Percentiles rank a stretch among this genome's conserved stretches.
phyloP scores from a whole-genome alignment of 2,113 vertebrate species.

The Plecotus auritus region DNA sequence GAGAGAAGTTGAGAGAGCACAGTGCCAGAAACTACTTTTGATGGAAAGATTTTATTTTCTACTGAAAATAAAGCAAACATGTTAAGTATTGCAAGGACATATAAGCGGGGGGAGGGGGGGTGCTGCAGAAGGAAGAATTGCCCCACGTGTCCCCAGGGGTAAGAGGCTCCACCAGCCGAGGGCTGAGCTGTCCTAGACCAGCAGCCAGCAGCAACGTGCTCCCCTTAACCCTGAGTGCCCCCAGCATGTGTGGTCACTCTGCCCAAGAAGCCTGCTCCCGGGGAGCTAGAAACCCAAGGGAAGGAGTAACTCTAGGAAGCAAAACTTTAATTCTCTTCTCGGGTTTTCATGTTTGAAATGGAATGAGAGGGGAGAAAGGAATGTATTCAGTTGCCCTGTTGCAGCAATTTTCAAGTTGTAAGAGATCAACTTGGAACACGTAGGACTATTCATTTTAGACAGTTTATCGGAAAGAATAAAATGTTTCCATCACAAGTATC shows the following conservation, averaged over 20 bases:
- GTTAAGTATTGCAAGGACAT: not conserved
- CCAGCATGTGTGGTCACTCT: not conserved
- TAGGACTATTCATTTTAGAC: not conserved
- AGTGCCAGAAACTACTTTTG: not conserved
- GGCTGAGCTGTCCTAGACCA: not conserved
- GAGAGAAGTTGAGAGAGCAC: not conserved
- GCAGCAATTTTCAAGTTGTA: constrained; percentile 5
- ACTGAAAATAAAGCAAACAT: constrained; percentile 13
- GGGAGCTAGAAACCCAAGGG: not conserved
- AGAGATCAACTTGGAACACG: constrained; percentile 24
- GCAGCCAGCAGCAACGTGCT: not conserved
- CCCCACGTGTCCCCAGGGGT: not conserved
- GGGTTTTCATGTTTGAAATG: not conserved
- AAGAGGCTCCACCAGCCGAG: not conserved
- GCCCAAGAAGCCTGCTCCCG: not conserved
- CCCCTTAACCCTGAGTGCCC: not conserved
- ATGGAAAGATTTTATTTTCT: not conserved
- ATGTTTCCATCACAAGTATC: not conserved
- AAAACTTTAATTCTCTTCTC: constrained; percentile 5
- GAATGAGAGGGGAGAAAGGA: not conserved
- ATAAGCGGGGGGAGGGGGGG: accelerated
- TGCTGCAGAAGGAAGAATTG: not conserved
- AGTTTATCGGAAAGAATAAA: not conserved
- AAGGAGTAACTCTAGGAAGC: not conserved
- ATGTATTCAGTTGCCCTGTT: not conserved